These are phyloP conservation scores for Lates japonicus DNA, from an alignment of 2,797 vertebrate genomes.

Conservation along the genomic window DNA sequence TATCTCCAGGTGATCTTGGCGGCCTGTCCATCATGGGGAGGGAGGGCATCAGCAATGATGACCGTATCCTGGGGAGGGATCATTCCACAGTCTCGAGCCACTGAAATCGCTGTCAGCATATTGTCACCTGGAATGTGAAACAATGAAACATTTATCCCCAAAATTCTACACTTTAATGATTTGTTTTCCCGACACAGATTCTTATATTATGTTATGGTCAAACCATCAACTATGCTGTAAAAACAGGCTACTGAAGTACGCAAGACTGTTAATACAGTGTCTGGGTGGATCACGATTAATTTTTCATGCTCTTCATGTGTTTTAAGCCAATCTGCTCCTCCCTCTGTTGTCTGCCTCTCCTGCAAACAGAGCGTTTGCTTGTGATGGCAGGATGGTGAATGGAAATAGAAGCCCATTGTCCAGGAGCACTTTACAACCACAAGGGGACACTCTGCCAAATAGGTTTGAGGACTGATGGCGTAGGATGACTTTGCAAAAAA, in stretches of 20 bases:
- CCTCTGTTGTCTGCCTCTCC: not conserved
- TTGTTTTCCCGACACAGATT: not conserved
- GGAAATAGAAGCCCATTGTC: not conserved
- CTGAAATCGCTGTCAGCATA: slow-evolving; percentile 98
- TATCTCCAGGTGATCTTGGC: slow-evolving; percentile 98
- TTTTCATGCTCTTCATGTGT: not conserved
- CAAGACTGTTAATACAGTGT: not conserved
- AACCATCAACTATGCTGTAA: not conserved
- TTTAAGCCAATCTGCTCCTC: not conserved
- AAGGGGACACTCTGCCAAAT: not conserved
- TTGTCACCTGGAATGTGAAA: slow-evolving; percentile 90
- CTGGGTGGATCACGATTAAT: not conserved
- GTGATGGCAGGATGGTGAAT: not conserved
- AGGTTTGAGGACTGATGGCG: not conserved
- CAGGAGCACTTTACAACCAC: not conserved
- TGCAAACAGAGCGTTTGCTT: not conserved
- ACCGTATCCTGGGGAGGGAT: slow-evolving; percentile 95
- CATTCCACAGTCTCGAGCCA: slow-evolving; percentile 99
- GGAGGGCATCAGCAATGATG: slow-evolving; percentile 95
- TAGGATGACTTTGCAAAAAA: not conserved
- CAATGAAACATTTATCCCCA: not conserved
- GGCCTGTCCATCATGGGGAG: slow-evolving; percentile 93
- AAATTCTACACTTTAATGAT: not conserved
- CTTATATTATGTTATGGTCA: not conserved
- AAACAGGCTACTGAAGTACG: not conserved